phyloP scores from a whole-genome alignment of 2,113 vertebrate species.

The Panthera uncia region DNA sequence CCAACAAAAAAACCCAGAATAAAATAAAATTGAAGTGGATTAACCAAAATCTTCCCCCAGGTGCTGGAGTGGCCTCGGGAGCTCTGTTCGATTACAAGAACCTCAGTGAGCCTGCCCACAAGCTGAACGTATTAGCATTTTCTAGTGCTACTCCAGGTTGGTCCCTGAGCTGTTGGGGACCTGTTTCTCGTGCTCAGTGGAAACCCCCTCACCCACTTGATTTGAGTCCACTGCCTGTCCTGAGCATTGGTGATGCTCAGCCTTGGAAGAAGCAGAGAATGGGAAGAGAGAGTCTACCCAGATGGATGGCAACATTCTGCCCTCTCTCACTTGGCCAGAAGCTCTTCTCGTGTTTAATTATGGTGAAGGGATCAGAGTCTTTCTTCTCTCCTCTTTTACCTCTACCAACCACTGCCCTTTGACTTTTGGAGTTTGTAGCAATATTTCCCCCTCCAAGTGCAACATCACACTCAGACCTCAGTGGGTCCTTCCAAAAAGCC shows the following conservation, averaged over 20 bases:
- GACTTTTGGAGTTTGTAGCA: background rate
- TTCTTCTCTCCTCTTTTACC: no score
- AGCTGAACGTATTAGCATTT: slow-evolving; percentile 26
- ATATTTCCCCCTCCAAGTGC: fast-evolving
- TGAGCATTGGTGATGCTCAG: background rate
- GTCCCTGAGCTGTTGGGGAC: background rate
- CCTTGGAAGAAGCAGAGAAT: background rate
- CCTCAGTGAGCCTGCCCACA: background rate
- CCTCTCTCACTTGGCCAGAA: background rate
- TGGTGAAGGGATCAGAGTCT: no score
- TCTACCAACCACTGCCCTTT: background rate
- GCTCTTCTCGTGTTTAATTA: background rate
- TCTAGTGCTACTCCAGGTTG: background rate
- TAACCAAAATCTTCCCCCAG: slow-evolving; percentile 77
- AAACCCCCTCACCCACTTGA: fast-evolving
- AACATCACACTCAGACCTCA: background rate
- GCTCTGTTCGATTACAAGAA: slow-evolving; percentile 27
- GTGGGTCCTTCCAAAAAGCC: background rate
- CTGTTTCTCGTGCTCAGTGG: background rate
- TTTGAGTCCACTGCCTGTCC: fast-evolving
- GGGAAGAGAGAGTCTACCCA: no score
- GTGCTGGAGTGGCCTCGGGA: slow-evolving; percentile 32
- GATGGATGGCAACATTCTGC: background rate
- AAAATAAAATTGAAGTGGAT: slow-evolving; percentile 82
- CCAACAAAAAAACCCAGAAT: slow-evolving; percentile 12